Evolutionary conservation across 2,113 vertebrate genomes (phyloP).

Genomic region (Pseudopodoces humilis): DNA sequence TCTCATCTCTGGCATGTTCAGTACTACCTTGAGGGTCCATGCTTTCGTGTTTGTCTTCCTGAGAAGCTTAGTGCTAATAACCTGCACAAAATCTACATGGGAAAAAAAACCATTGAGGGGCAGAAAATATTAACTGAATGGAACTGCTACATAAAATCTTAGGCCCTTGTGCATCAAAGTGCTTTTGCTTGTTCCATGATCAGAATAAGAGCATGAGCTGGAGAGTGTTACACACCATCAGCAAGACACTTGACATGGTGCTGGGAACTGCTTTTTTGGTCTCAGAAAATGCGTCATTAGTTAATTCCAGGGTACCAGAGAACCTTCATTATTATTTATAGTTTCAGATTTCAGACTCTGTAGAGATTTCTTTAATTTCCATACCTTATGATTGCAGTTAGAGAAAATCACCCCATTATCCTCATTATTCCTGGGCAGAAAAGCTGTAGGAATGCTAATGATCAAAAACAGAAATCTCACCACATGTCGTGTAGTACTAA

Average conservation of each 20-base stretch:
- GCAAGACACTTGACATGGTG: neutral
- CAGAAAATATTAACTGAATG: neutral
- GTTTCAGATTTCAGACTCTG: neutral
- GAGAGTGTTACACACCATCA: neutral
- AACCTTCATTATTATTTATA: neutral
- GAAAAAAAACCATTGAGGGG: neutral
- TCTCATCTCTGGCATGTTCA: neutral
- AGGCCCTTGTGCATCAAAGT: neutral
- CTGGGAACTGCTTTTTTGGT: neutral
- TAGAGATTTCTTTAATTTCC: neutral
- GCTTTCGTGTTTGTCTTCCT: neutral
- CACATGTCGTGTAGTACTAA: neutral
- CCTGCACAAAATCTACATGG: neutral
- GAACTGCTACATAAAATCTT: neutral
- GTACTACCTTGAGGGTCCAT: neutral
- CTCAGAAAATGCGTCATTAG: neutral
- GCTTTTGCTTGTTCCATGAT: fast-evolving
- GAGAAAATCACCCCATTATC: neutral
- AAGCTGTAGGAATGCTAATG: neutral
- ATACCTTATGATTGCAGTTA: neutral
- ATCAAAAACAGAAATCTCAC: neutral
- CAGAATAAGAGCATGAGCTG: neutral
- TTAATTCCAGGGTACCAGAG: neutral
- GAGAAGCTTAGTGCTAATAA: neutral
- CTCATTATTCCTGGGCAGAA: neutral